Evolutionary conservation across 2,797 vertebrate species (phyloP).

Genomic region (Schizopygopsis pylzovi): DNA sequence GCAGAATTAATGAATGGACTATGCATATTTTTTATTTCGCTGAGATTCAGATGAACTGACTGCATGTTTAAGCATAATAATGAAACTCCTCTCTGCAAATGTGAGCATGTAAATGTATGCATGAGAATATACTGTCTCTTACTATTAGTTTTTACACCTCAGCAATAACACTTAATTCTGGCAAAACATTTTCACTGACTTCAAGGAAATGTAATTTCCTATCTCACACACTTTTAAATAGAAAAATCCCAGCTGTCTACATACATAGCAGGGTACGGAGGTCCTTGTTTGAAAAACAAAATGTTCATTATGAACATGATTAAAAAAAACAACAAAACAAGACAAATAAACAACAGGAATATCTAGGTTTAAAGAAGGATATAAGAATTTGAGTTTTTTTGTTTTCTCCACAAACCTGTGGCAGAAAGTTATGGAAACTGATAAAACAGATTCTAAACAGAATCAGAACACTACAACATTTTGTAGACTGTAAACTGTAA

Average conservation of each 20-base stretch:
- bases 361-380: background rate
- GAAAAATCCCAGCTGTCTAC: background rate
- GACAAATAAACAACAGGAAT: background rate
- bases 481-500: background rate
- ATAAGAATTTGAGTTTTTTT: background rate
- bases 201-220: slow-evolving; percentile 1
- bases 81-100: slow-evolving; percentile 38
- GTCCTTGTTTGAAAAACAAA: background rate
- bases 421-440: background rate
- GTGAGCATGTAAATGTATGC: slow-evolving; percentile 37
- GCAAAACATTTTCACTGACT: slow-evolving; percentile 24
- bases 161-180: background rate
- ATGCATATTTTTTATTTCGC: slow-evolving; percentile 66
- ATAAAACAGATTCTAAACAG: background rate
- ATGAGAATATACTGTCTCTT: slow-evolving; percentile 9
- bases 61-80: slow-evolving; percentile 9
- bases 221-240: background rate
- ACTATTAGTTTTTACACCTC: slow-evolving; percentile 21
- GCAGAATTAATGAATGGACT: slow-evolving; percentile 19
- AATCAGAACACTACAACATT: background rate
- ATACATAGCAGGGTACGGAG: background rate
- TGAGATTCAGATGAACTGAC: slow-evolving; percentile 43
- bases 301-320: background rate
- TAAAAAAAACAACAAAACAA: background rate
- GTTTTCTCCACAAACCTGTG: background rate